Conservation (phyloP, 2,797 vertebrate genomes). For the Triplophysa yarkandensis region DNA sequence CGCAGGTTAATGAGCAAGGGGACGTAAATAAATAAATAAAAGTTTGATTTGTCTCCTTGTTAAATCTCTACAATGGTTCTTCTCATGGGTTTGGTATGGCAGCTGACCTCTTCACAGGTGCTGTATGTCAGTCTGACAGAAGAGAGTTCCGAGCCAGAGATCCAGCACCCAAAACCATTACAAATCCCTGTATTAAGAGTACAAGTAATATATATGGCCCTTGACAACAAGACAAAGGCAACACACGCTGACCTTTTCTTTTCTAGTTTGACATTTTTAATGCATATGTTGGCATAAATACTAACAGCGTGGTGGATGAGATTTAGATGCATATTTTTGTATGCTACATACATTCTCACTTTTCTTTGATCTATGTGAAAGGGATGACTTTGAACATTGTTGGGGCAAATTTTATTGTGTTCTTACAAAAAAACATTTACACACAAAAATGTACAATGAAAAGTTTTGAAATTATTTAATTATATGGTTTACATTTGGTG, state of each 20-base stretch:
- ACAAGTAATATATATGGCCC: not conserved
- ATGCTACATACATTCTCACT: not conserved
- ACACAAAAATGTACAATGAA: too few relatives aligned
- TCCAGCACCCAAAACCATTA: conserved; percentile 1
- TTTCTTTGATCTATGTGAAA: not conserved
- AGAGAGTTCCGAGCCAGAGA: conserved; percentile 24
- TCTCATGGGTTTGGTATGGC: not conserved
- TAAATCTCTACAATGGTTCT: conserved; percentile 17
- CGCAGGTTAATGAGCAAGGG: conserved; percentile 45
- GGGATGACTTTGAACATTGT: too few relatives aligned
- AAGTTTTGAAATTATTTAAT: too few relatives aligned
- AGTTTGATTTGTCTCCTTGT: conserved; percentile 20
- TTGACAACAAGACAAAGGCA: not conserved
- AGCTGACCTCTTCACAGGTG: conserved; percentile 29
- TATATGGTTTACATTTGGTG: too few relatives aligned
- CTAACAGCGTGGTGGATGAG: not conserved
- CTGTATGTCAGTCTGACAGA: conserved; percentile 24
- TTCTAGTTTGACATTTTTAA: not conserved
- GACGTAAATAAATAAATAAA: conserved; percentile 34
- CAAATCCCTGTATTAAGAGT: not conserved
- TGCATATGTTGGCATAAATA: not conserved
- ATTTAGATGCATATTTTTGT: not conserved
- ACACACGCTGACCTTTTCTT: not conserved
- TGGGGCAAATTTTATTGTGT: too few relatives aligned
- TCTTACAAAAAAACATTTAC: too few relatives aligned